A percentile compares a stretch with the other conserved stretches of the same genome.
These are phyloP conservation scores for Cydia amplana DNA, from an alignment of 1,140 invertebrate genomes.

Conservation along the genomic window DNA sequence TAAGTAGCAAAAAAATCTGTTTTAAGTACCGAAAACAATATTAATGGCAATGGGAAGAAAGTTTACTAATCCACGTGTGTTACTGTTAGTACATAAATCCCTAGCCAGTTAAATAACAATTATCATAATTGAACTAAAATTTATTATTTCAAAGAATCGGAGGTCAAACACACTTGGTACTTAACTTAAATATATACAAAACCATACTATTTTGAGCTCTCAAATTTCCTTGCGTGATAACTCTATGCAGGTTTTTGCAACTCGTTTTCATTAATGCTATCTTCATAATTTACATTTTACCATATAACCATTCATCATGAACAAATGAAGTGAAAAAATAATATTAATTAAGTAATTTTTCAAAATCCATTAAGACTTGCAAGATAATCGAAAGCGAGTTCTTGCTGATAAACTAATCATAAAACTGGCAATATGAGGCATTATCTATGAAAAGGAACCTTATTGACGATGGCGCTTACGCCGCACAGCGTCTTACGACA, in stretches of 20 bases:
- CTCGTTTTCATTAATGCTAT: neutral
- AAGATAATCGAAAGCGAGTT: neutral
- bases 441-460: no score
- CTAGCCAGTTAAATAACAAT: slow-evolving; percentile 14
- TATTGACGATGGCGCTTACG: no score
- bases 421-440: no score
- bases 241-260: slow-evolving; percentile 2
- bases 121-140: slow-evolving; percentile 10
- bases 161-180: neutral
- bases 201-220: neutral
- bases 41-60: neutral
- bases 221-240: neutral
- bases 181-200: neutral
- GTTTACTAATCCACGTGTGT: neutral
- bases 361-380: neutral
- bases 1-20: no score
- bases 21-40: no score
- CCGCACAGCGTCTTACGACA: no score
- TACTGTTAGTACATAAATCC: slow-evolving; percentile 26
- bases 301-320: neutral
- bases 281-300: neutral
- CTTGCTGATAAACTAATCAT: neutral
- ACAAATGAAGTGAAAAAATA: neutral
- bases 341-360: slow-evolving; percentile 8
- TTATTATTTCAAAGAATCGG: neutral